Evolutionary conservation across 2,797 vertebrate genomes (phyloP).

Genomic region (Chelidonichthys spinosus): DNA sequence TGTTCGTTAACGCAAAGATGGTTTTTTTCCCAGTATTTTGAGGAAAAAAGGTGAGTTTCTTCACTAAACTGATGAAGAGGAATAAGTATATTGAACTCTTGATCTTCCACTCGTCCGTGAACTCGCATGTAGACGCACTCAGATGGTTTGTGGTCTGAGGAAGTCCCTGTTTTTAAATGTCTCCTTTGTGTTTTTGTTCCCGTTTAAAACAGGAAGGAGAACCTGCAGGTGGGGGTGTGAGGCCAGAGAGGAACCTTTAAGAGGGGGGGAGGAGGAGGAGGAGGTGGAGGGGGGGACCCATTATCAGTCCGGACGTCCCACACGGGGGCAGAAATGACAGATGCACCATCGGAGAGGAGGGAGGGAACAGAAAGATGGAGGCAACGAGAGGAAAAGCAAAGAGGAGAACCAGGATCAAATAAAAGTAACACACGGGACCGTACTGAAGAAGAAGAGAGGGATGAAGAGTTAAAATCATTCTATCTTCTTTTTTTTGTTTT

Average conservation of each 20-base stretch:
- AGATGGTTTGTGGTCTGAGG: slow-evolving; percentile 9
- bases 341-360: slow-evolving; percentile 30
- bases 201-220: slow-evolving; percentile 35
- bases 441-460: slow-evolving; percentile 50
- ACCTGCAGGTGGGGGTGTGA: not conserved
- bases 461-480: slow-evolving; percentile 88
- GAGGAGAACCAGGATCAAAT: slow-evolving; percentile 58
- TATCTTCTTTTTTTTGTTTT: slow-evolving; percentile 64
- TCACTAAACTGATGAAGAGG: not conserved
- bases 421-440: slow-evolving; percentile 43
- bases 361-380: slow-evolving; percentile 47
- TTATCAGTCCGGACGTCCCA: slow-evolving; percentile 41
- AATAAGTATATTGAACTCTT: not conserved
- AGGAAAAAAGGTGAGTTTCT: not conserved
- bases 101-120: not conserved
- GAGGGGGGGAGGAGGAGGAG: no score
- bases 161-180: slow-evolving; percentile 30
- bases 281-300: not conserved
- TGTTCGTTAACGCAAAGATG: no score
- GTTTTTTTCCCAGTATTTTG: not conserved
- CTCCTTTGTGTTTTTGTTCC: slow-evolving; percentile 15
- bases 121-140: slow-evolving; percentile 59
- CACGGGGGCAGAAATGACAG: slow-evolving; percentile 41
- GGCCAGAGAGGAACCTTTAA: slow-evolving; percentile 7
- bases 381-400: slow-evolving; percentile 50